Evolutionary conservation across 2,113 vertebrate species (phyloP).

Genomic region (Paramisgurnus dabryanus): DNA sequence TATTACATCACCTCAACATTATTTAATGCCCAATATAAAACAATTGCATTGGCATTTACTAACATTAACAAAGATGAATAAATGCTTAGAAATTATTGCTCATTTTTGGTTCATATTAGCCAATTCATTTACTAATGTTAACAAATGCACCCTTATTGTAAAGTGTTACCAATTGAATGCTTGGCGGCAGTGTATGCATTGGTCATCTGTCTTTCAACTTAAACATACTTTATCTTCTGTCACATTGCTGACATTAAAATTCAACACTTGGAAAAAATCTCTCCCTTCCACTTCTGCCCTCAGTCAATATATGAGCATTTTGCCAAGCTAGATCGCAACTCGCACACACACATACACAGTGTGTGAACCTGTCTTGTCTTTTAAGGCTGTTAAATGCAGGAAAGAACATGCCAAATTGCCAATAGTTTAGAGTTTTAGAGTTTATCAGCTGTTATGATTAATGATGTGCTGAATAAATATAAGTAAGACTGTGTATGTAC

Average conservation of each 20-base stretch:
- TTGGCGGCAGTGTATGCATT: background rate
- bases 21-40: no score
- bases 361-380: no score
- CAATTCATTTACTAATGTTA: no score
- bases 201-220: constrained; percentile 23
- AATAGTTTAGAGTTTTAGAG: background rate
- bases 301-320: background rate
- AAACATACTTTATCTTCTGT: constrained; percentile 28
- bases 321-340: background rate
- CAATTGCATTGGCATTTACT: no score
- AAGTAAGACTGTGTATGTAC: background rate
- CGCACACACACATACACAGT: background rate
- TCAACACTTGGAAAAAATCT: background rate
- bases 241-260: constrained; percentile 14
- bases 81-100: no score
- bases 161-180: background rate
- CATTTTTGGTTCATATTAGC: no score
- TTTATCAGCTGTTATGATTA: constrained; percentile 30
- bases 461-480: constrained; percentile 9
- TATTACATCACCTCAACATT: no score
- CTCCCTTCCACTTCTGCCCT: background rate
- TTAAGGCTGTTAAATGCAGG: constrained; percentile 1
- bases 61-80: no score
- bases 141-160: no score
- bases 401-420: background rate